phyloP scores from a whole-genome alignment of 2,888 invertebrate genomes.

The Vanessa cardui region DNA sequence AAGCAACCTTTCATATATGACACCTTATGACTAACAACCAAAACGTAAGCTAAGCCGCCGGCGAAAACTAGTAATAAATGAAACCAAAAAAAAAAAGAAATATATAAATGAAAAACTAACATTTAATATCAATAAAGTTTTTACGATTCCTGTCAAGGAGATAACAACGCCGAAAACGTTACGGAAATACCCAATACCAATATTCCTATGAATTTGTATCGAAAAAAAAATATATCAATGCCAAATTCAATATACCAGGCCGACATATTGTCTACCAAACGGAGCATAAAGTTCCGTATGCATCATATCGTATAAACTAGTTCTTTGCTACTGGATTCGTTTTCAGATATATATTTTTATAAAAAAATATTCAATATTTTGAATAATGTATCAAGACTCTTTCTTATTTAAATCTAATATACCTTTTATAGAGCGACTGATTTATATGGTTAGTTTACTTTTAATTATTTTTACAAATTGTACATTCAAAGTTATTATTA shows the following conservation, averaged over 20 bases:
- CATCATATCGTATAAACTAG: constrained; percentile 14
- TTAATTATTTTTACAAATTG: no score
- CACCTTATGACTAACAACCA: no score
- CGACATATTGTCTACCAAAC: constrained; percentile 35
- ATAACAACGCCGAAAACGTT: constrained; percentile 4
- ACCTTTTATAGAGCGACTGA: no score
- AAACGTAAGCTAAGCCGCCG: no score
- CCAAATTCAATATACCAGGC: constrained; percentile 30
- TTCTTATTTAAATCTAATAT: no score
- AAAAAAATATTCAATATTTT: no score
- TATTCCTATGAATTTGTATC: constrained; percentile 22
- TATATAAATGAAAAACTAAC: neutral
- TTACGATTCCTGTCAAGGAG: constrained; percentile 11
- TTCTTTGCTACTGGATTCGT: neutral
- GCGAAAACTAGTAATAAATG: neutral
- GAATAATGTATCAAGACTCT: no score
- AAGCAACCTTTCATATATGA: no score
- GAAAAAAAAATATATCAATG: constrained; percentile 38
- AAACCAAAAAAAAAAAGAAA: neutral
- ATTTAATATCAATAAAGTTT: constrained; percentile 16
- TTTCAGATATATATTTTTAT: constrained; percentile 3
- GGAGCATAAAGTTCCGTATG: constrained; percentile 28
- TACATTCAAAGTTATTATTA: no score
- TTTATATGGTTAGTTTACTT: no score
- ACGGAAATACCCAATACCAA: constrained; percentile 22